Percentiles rank a stretch among this genome's conserved stretches.
Evolutionary conservation across 2,113 vertebrate genomes (phyloP).

Genomic region (Cervus canadensis): DNA sequence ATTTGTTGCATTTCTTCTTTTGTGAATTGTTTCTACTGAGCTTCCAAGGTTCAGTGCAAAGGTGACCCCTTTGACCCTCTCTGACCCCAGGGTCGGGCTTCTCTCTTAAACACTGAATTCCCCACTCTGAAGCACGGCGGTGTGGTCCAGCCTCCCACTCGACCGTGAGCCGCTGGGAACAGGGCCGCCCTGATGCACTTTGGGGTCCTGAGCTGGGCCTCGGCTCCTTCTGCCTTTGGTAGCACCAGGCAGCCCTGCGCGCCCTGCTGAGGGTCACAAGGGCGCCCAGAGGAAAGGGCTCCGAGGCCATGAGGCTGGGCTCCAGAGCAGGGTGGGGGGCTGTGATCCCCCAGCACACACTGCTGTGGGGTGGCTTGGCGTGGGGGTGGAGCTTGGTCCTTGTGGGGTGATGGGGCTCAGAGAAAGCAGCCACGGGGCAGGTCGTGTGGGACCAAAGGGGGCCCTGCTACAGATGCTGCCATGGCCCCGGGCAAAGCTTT

Average conservation of each 20-base stretch:
- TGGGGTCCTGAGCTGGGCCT: neutral
- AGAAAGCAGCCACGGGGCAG: neutral
- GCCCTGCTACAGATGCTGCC: neutral
- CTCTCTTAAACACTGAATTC: neutral
- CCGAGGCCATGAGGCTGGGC: neutral
- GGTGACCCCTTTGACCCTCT: neutral
- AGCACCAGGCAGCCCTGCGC: neutral
- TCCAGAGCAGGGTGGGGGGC: neutral
- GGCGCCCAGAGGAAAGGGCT: neutral
- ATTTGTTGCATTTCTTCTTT: neutral
- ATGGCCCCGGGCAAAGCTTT: neutral
- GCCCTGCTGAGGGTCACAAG: neutral
- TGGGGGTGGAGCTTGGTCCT: no score
- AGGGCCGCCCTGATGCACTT: accelerated
- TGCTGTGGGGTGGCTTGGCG: neutral
- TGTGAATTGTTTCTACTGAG: neutral
- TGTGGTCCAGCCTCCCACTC: accelerated
- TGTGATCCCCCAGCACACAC: neutral
- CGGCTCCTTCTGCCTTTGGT: neutral
- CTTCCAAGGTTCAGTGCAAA: neutral
- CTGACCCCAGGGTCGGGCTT: neutral
- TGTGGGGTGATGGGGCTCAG: accelerated
- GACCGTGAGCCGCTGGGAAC: accelerated
- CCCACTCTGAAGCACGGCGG: no score
- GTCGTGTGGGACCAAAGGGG: neutral